Percentiles rank a stretch among this genome's conserved stretches.
Conservation (phyloP, 2,797 vertebrate species). For the Caiman crocodilus region DNA sequence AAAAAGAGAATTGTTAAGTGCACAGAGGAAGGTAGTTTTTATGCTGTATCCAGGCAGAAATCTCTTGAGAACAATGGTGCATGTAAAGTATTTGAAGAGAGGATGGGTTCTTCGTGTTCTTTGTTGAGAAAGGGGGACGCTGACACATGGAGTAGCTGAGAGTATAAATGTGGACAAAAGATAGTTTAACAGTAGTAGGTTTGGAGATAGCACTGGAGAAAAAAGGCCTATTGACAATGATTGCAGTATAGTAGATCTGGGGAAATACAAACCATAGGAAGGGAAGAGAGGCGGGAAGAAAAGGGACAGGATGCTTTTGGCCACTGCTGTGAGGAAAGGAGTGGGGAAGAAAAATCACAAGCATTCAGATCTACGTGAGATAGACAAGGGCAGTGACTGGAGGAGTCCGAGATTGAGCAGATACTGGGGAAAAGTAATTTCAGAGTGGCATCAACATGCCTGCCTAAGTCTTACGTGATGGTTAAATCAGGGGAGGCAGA, state of each 20-base stretch:
- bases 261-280: background rate
- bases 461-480: background rate
- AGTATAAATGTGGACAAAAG: rapidly evolving
- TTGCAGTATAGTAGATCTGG: background rate
- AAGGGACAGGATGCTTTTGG: background rate
- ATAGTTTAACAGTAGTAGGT: background rate
- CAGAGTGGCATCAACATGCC: background rate
- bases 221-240: background rate
- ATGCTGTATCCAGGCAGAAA: background rate
- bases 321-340: background rate
- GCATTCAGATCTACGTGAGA: background rate
- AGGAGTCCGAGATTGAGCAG: background rate
- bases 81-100: background rate
- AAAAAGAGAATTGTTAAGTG: background rate
- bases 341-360: background rate
- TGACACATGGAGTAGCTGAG: background rate
- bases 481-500: background rate
- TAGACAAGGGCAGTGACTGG: background rate
- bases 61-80: background rate
- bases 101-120: background rate
- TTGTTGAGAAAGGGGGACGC: background rate
- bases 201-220: background rate
- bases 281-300: background rate
- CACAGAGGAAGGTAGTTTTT: background rate
- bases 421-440: background rate